A percentile compares a stretch with the other conserved stretches of the same genome.
These are phyloP conservation scores for Notothenia coriiceps DNA, from an alignment of 2,113 vertebrate genomes.

Conservation along the genomic window DNA sequence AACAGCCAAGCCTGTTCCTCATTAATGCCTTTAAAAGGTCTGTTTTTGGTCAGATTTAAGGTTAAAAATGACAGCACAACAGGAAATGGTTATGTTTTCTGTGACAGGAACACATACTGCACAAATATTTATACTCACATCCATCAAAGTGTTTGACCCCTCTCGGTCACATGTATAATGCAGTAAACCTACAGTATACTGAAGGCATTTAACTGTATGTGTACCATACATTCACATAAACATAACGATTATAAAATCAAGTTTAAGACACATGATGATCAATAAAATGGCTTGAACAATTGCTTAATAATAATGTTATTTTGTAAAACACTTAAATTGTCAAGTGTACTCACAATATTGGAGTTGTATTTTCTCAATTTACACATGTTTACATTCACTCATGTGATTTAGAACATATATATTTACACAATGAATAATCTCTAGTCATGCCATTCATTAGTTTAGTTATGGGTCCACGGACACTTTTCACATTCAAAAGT, in stretches of 20 bases:
- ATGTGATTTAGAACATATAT: slow-evolving; percentile 24
- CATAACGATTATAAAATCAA: slow-evolving; percentile 43
- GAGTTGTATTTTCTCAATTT: slow-evolving; percentile 19
- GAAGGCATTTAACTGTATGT: slow-evolving; percentile 50
- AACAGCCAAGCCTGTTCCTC: slow-evolving; percentile 11
- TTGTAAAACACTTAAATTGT: slow-evolving; percentile 27
- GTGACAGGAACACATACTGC: slow-evolving; percentile 55
- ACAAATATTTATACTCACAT: slow-evolving; percentile 52
- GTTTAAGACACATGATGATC: slow-evolving; percentile 44
- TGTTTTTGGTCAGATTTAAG: slow-evolving; percentile 15
- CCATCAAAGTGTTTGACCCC: slow-evolving; percentile 27
- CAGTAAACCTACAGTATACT: slow-evolving; percentile 39
- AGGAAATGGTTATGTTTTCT: slow-evolving; percentile 33
- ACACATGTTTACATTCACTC: slow-evolving; percentile 29
- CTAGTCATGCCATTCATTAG: slow-evolving; percentile 46
- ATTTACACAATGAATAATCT: slow-evolving; percentile 62
- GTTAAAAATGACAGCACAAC: slow-evolving; percentile 41
- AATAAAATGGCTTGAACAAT: slow-evolving; percentile 23
- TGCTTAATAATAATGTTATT: slow-evolving; percentile 13
- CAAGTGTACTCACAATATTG: slow-evolving; percentile 25
- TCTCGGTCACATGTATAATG: slow-evolving; percentile 40
- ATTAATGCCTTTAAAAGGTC: slow-evolving; percentile 28
- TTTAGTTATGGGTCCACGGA: slow-evolving; percentile 37
- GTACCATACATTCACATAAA: slow-evolving; percentile 61
- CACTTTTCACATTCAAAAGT: slow-evolving; percentile 59